Conservation (phyloP, 1,140 invertebrate genomes). For the Bombyx mandarina region DNA sequence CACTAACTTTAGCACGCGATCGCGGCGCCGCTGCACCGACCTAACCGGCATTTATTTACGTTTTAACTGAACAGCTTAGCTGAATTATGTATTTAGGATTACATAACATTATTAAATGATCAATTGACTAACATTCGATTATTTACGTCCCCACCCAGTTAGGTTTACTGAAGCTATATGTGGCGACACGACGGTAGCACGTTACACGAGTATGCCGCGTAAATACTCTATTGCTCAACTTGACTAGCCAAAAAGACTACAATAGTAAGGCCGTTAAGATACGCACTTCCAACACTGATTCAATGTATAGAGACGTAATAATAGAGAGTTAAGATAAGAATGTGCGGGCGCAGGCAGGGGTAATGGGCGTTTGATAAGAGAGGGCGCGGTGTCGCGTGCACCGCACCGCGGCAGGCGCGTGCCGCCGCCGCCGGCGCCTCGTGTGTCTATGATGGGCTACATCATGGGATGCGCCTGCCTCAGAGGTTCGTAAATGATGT, state of each 20-base stretch:
- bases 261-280: too few relatives aligned
- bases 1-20: conserved; percentile 45
- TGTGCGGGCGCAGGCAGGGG: conserved; percentile 21
- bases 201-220: too few relatives aligned
- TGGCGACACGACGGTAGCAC: too few relatives aligned
- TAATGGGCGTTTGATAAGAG: conserved; percentile 38
- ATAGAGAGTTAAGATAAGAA: not conserved
- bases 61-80: conserved; percentile 5
- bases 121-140: too few relatives aligned
- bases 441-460: conserved; percentile 84
- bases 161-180: too few relatives aligned
- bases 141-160: too few relatives aligned
- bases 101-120: too few relatives aligned
- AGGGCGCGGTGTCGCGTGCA: conserved; percentile 57
- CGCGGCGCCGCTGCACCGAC: conserved; percentile 23
- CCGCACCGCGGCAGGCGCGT: conserved; percentile 62
- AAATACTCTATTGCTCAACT: too few relatives aligned
- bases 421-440: conserved; percentile 59
- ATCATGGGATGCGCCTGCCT: conserved; percentile 91
- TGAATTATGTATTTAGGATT: too few relatives aligned
- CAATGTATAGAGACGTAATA: too few relatives aligned
- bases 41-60: conserved; percentile 12
- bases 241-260: too few relatives aligned
- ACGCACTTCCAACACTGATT: too few relatives aligned
- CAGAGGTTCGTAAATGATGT: conserved; percentile 76